Conservation (phyloP, 2,113 vertebrate genomes). For the Acinonyx jubatus region DNA sequence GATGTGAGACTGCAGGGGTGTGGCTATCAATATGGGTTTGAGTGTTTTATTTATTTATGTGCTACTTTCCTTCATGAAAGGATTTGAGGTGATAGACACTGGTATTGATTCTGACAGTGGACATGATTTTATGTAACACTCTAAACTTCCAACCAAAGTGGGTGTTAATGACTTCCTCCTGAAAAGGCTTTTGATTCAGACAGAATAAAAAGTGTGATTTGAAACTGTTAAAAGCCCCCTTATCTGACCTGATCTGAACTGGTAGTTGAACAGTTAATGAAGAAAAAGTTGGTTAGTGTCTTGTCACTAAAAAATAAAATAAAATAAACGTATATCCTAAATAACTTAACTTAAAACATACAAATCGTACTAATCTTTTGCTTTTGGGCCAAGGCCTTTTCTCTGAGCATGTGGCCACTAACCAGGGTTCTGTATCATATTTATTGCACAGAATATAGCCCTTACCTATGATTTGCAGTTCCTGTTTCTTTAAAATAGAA, state of each 20-base stretch:
- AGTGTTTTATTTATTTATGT: constrained; percentile 33
- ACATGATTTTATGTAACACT: constrained; percentile 57
- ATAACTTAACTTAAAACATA: not conserved
- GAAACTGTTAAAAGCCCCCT: not conserved
- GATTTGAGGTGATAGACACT: constrained; percentile 54
- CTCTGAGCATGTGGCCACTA: not conserved
- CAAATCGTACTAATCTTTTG: not conserved
- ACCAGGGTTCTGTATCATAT: not conserved
- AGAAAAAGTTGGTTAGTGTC: not conserved
- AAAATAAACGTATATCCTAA: not conserved
- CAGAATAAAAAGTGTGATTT: constrained; percentile 18
- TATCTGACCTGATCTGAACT: not conserved
- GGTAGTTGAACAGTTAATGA: not conserved
- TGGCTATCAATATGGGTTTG: not conserved
- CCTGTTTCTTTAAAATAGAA: not conserved
- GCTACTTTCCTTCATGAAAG: constrained; percentile 9
- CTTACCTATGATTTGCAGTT: not conserved
- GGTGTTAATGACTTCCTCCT: constrained; percentile 67
- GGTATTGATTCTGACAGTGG: constrained; percentile 65
- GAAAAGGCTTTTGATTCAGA: constrained; percentile 58
- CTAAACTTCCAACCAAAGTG: constrained; percentile 46
- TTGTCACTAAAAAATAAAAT: not conserved
- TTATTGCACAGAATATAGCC: not conserved
- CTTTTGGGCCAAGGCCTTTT: not conserved
- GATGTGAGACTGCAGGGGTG: not conserved